Conservation (phyloP, 2,888 invertebrate species). For the Melanophora roralis region DNA sequence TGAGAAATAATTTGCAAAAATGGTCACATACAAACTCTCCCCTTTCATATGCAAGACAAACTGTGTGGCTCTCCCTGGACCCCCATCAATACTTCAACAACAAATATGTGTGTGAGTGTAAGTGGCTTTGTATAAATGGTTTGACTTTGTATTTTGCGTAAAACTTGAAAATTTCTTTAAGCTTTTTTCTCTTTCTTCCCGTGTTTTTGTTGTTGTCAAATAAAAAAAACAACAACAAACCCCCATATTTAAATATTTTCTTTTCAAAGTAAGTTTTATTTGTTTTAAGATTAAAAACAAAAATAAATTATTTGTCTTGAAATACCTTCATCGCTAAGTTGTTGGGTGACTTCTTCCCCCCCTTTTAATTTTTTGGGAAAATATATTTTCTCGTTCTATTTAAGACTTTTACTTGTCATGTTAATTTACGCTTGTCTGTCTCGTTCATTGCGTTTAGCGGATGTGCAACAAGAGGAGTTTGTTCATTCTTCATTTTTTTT, state of each 20-base stretch:
- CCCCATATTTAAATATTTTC: constrained; percentile 38
- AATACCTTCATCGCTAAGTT: not conserved
- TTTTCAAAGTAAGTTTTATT: constrained; percentile 3
- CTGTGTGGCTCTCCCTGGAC: constrained; percentile 16
- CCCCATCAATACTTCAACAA: constrained; percentile 11
- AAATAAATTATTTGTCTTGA: constrained; percentile 32
- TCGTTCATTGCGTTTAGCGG: constrained; percentile 6
- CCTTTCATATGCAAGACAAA: not conserved
- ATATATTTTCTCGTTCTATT: not conserved
- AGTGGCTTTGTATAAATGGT: not conserved
- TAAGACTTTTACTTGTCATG: constrained; percentile 51
- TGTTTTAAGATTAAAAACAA: constrained; percentile 16
- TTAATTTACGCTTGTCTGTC: constrained; percentile 58
- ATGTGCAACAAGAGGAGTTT: constrained; percentile 1
- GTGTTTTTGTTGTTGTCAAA: not conserved
- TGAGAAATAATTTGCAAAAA: constrained; percentile 70
- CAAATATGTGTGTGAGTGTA: not conserved
- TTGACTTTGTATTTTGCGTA: too few species aligned
- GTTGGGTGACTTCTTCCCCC: not conserved
- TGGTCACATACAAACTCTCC: constrained; percentile 65
- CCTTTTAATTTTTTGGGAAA: not conserved
- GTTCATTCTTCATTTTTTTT: not conserved
- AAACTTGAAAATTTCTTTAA: not conserved
- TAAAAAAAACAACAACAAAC: not conserved
- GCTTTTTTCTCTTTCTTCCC: constrained; percentile 28